Evolutionary conservation across 2,888 invertebrate species (phyloP).

Genomic region (Eupithecia abbreviata): DNA sequence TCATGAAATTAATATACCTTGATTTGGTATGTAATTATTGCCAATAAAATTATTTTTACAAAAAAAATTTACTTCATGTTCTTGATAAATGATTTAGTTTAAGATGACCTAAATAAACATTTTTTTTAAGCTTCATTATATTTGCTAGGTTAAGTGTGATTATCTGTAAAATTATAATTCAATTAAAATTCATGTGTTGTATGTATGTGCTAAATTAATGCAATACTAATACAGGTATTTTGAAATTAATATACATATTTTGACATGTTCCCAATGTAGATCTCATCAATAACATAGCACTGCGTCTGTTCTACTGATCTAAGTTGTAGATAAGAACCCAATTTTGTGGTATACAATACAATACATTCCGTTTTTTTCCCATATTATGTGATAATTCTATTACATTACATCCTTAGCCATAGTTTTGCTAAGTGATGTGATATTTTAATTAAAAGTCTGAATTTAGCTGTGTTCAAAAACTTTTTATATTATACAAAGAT

Average conservation of each 20-base stretch:
- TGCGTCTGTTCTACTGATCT: background rate
- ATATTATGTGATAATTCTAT: background rate
- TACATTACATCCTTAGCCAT: background rate
- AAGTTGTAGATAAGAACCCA: background rate
- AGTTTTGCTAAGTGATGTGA: background rate
- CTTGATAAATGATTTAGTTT: background rate
- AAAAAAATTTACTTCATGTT: background rate
- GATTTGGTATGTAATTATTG: background rate
- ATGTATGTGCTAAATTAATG: background rate
- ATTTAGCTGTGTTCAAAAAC: conserved; percentile 1
- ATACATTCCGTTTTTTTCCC: background rate
- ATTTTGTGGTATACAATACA: background rate
- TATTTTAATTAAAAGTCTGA: background rate
- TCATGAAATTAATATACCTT: background rate
- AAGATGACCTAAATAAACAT: conserved; percentile 9
- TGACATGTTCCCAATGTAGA: background rate
- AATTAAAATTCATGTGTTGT: background rate
- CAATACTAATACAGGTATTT: background rate
- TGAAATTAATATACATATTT: background rate
- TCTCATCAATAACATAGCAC: background rate
- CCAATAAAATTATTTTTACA: background rate
- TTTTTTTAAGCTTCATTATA: conserved; percentile 10
- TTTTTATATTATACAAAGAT: conserved; percentile 12
- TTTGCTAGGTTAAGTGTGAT: conserved; percentile 7
- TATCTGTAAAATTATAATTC: background rate